These are phyloP conservation scores for Melanerpes aurifrons DNA, from an alignment of 2,113 vertebrate species.

Conservation along the genomic window DNA sequence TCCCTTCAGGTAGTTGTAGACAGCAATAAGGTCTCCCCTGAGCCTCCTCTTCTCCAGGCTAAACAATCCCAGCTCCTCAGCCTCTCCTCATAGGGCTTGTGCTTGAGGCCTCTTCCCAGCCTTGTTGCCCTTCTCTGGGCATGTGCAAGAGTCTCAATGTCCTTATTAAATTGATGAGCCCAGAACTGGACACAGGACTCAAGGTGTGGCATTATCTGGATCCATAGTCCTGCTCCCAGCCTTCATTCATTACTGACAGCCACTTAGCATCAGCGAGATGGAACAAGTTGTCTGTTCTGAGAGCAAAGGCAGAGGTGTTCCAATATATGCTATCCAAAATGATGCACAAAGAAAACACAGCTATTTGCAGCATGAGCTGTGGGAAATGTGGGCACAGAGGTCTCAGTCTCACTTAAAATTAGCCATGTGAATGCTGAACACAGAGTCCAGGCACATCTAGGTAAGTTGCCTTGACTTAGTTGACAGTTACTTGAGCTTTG, in stretches of 20 bases:
- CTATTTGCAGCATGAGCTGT: not conserved
- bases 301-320: not conserved
- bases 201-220: not conserved
- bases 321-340: not conserved
- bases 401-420: not conserved
- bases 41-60: no score
- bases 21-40: no score
- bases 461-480: not conserved
- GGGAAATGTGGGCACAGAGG: not conserved
- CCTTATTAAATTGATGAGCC: no score
- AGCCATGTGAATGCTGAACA: not conserved
- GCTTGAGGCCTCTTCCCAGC: no score
- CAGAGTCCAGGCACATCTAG: not conserved
- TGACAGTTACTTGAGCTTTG: not conserved
- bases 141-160: no score
- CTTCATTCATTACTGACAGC: not conserved
- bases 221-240: not conserved
- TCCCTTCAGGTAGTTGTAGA: no score
- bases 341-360: accelerated
- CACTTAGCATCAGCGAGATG: not conserved
- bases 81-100: no score
- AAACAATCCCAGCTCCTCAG: no score
- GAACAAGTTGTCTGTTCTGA: not conserved
- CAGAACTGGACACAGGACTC: no score
- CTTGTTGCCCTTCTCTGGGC: no score